phyloP scores from a whole-genome alignment of 2,888 invertebrate species.

The Drosophila niveifrons region DNA sequence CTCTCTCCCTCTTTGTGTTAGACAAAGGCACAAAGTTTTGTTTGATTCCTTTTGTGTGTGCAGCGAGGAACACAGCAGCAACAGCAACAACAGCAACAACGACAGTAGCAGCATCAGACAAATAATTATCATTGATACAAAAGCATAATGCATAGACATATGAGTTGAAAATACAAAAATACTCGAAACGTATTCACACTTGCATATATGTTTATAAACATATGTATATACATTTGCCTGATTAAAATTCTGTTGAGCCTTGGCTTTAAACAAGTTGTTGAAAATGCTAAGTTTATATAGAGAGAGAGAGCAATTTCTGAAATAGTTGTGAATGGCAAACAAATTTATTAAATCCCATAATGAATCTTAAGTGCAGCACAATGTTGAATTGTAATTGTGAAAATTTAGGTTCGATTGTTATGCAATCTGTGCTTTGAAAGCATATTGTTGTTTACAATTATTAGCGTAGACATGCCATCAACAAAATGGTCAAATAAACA shows the following conservation, averaged over 20 bases:
- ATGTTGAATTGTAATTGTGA: constrained; percentile 8
- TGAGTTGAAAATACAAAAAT: constrained; percentile 28
- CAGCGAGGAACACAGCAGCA: constrained; percentile 54
- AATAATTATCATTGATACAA: constrained; percentile 81
- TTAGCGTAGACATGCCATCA: constrained; percentile 41
- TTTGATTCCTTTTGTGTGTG: constrained; percentile 81
- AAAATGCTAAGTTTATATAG: background rate
- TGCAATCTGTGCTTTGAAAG: constrained; percentile 45
- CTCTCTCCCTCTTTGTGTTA: constrained; percentile 1
- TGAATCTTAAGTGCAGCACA: background rate
- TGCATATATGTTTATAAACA: constrained; percentile 54
- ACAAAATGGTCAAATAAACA: constrained; percentile 66
- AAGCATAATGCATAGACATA: constrained; percentile 59
- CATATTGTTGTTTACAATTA: constrained; percentile 55
- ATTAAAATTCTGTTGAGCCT: constrained; percentile 48
- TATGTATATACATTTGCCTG: constrained; percentile 57
- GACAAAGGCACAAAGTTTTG: constrained; percentile 81
- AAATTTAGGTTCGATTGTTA: constrained; percentile 11
- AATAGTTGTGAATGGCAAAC: too few relatives aligned
- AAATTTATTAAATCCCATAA: too few relatives aligned
- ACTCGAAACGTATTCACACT: constrained; percentile 22
- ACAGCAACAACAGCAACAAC: constrained; percentile 32
- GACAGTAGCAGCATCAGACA: constrained; percentile 58
- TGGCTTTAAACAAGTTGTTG: background rate
- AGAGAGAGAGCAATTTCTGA: too few relatives aligned